These are phyloP conservation scores for Uloborus plumipes DNA, from an alignment of 2,888 invertebrate species.

Conservation along the genomic window DNA sequence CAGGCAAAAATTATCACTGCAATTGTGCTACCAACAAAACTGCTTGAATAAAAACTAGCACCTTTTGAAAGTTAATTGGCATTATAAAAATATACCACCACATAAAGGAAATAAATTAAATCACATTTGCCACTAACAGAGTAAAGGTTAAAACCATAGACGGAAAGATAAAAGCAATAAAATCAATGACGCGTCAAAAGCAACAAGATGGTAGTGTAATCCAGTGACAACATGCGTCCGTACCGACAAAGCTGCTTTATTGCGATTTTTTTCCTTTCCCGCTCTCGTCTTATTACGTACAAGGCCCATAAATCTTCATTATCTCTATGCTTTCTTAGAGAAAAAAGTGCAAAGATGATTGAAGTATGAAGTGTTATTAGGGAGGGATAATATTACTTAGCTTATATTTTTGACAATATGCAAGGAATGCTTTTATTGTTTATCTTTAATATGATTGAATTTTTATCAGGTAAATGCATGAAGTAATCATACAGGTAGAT, in stretches of 20 bases:
- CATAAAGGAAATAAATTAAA: conserved; percentile 1
- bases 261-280: conserved; percentile 15
- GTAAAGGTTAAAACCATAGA: conserved; percentile 37
- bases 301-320: conserved; percentile 56
- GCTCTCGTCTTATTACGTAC: conserved; percentile 27
- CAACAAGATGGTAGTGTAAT: conserved; percentile 51
- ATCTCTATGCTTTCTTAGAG: conserved; percentile 35
- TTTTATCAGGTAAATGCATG: no score
- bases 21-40: no score
- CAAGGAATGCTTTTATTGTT: no score
- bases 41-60: no score
- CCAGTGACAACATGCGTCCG: conserved; percentile 52
- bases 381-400: no score
- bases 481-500: no score
- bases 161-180: conserved; percentile 43
- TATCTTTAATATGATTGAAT: no score
- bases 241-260: conserved; percentile 31
- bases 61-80: no score
- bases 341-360: conserved; percentile 28
- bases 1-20: no score
- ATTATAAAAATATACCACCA: no score
- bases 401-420: no score
- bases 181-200: conserved; percentile 40
- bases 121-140: conserved; percentile 4
- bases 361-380: background rate